Evolutionary conservation across 1,140 invertebrate genomes (phyloP).

Genomic region (Danaus plexippus): DNA sequence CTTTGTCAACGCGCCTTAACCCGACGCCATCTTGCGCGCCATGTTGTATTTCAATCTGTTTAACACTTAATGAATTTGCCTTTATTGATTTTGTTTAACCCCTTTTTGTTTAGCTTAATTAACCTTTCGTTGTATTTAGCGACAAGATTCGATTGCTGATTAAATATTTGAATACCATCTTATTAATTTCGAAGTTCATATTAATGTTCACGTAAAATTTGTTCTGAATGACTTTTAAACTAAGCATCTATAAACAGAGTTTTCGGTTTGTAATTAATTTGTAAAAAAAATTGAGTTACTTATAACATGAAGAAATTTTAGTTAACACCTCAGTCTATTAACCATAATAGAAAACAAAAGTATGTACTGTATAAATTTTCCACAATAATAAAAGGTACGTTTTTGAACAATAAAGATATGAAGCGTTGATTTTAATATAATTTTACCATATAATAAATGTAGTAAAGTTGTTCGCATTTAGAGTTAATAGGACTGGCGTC

Average conservation of each 20-base stretch:
- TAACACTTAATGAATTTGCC: slow-evolving; percentile 70
- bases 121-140: slow-evolving; percentile 55
- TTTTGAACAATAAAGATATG: too few relatives aligned
- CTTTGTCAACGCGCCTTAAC: slow-evolving; percentile 68
- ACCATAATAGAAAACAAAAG: too few relatives aligned
- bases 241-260: too few relatives aligned
- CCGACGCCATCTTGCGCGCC: slow-evolving; percentile 64
- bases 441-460: slow-evolving; percentile 2
- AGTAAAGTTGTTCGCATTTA: slow-evolving; percentile 43
- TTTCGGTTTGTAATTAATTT: too few relatives aligned
- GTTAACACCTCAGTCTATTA: too few relatives aligned
- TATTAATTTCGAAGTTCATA: too few relatives aligned
- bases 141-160: slow-evolving; percentile 15
- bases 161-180: neutral
- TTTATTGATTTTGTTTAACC: slow-evolving; percentile 71
- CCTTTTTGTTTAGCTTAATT: slow-evolving; percentile 72
- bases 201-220: too few relatives aligned
- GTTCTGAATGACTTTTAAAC: too few relatives aligned
- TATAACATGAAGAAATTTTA: too few relatives aligned
- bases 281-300: too few relatives aligned
- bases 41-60: slow-evolving; percentile 70
- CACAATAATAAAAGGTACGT: too few relatives aligned
- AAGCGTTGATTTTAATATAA: slow-evolving; percentile 5
- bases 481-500: slow-evolving; percentile 45
- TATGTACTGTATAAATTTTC: too few relatives aligned